Percentiles rank a stretch among this genome's conserved stretches.
Evolutionary conservation across 2,888 invertebrate genomes (phyloP).

Genomic region (Ctena decussata): DNA sequence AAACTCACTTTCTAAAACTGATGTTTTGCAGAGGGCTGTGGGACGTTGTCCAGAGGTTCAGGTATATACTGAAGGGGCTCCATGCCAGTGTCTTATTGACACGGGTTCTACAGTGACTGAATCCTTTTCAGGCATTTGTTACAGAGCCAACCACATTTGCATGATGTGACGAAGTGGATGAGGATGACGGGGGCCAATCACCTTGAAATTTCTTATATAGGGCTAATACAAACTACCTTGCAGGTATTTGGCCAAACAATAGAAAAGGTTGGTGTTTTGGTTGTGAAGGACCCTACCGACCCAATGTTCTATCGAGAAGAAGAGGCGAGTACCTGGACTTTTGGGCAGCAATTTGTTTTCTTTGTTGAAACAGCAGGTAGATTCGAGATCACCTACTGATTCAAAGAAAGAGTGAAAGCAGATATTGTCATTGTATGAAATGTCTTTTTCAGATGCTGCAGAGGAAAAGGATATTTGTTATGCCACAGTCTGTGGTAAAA

Average conservation of each 20-base stretch:
- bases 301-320: not conserved
- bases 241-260: not conserved
- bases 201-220: not conserved
- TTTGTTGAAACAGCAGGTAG: not conserved
- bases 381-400: not conserved
- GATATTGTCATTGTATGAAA: not conserved
- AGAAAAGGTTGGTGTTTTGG: not conserved
- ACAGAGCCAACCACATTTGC: not conserved
- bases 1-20: not conserved
- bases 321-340: not conserved
- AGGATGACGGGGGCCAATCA: slow-evolving; percentile 1
- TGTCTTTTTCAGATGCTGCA: not conserved
- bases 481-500: not conserved
- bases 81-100: not conserved
- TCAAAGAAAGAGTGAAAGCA: not conserved
- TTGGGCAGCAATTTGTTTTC: slow-evolving; percentile 1
- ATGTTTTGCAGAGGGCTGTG: not conserved
- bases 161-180: not conserved
- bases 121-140: not conserved
- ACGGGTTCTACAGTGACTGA: not conserved
- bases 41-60: not conserved
- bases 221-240: not conserved
- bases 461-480: not conserved
- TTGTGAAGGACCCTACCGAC: not conserved
- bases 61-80: not conserved